Conservation (phyloP, 2,113 vertebrate species). For the Microcebus ravelobensis region DNA sequence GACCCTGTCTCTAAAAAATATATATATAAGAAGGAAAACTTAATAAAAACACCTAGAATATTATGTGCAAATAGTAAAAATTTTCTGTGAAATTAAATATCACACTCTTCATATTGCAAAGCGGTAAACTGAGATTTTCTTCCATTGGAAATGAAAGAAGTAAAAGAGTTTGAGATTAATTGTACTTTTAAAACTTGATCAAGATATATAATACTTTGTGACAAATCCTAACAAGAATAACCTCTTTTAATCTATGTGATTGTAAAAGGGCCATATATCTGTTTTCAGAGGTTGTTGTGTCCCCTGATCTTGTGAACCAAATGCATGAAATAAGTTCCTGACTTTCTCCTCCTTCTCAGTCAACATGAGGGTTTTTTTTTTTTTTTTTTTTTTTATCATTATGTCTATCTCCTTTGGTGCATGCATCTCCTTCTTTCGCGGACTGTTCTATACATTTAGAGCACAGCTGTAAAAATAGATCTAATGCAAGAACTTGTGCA, state of each 20-base stretch:
- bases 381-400: background rate
- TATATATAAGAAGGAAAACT: background rate
- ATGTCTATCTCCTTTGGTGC: background rate
- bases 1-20: no score
- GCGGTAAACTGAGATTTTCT: background rate
- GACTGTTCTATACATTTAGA: background rate
- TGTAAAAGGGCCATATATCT: background rate
- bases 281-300: background rate
- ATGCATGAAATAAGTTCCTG: background rate
- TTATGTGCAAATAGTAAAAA: conserved; percentile 51
- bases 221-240: background rate
- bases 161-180: background rate
- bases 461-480: background rate
- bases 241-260: background rate
- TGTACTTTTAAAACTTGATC: background rate
- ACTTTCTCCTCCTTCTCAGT: background rate
- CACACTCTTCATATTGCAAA: conserved; percentile 27
- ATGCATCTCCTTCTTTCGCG: background rate
- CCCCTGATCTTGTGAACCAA: background rate
- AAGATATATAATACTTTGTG: background rate
- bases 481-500: background rate
- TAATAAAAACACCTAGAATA: background rate
- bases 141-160: background rate
- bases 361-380: background rate
- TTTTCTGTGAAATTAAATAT: conserved; percentile 55